Evolutionary conservation across 2,797 vertebrate species (phyloP).

Genomic region (Takifugu ocellatus): DNA sequence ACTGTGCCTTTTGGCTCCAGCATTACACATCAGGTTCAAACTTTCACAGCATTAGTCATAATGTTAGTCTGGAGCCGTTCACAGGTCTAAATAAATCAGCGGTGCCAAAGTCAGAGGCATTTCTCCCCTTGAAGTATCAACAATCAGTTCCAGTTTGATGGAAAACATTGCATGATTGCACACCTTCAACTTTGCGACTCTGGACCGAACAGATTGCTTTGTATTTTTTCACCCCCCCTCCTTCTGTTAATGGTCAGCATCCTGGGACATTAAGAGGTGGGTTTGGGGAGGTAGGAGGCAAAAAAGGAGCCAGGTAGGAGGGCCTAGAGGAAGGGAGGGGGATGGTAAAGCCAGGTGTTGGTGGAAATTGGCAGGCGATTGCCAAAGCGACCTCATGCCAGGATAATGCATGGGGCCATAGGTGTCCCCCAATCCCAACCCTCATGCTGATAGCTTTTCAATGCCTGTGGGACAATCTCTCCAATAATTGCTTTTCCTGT

Average conservation of each 20-base stretch:
- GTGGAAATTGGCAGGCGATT: conserved; percentile 87
- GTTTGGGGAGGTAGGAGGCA: conserved; percentile 22
- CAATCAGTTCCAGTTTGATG: conserved; percentile 18
- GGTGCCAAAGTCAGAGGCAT: conserved; percentile 15
- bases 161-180: conserved; percentile 34
- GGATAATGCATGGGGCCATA: conserved; percentile 91
- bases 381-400: conserved; percentile 86
- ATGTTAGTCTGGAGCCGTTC: conserved; percentile 36
- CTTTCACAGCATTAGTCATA: conserved; percentile 50
- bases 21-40: conserved; percentile 36
- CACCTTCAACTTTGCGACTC: conserved; percentile 33
- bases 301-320: conserved; percentile 76
- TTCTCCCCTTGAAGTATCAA: conserved; percentile 18
- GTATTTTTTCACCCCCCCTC: background rate
- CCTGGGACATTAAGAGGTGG: conserved; percentile 41
- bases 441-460: conserved; percentile 93
- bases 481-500: conserved; percentile 83
- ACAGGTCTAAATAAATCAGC: conserved; percentile 9
- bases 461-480: conserved; percentile 85
- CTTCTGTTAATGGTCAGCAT: conserved; percentile 32
- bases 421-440: conserved; percentile 91
- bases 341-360: conserved; percentile 84
- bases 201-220: conserved; percentile 13
- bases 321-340: conserved; percentile 81
- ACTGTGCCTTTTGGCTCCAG: conserved; percentile 61